phyloP scores from a whole-genome alignment of 1,140 invertebrate genomes.

The Drosophila athabasca region DNA sequence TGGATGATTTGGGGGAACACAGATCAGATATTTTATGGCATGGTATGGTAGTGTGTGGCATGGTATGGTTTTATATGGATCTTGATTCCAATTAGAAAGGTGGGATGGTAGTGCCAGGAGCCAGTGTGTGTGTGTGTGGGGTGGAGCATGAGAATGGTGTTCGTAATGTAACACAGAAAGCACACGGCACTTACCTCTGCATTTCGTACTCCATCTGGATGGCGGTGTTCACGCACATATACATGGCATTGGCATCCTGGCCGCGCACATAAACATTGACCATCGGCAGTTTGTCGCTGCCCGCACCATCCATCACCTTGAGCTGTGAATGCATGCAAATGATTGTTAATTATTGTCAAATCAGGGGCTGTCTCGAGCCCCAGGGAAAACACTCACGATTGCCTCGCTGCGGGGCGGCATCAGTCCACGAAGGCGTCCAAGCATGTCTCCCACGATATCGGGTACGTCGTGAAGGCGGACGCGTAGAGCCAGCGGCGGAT shows the following conservation, averaged over 20 bases:
- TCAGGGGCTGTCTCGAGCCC: background rate
- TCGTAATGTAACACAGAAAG: slow-evolving; percentile 11
- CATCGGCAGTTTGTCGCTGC: slow-evolving; percentile 50
- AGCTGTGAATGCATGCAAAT: slow-evolving; percentile 35
- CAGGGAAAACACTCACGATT: slow-evolving; percentile 47
- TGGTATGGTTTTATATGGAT: background rate
- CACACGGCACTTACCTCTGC: slow-evolving; percentile 56
- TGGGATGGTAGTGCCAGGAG: slow-evolving; percentile 3
- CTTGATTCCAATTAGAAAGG: slow-evolving; percentile 9
- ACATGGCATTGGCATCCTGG: slow-evolving; percentile 49
- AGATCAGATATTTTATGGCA: slow-evolving; percentile 17
- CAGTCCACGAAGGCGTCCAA: slow-evolving; percentile 60
- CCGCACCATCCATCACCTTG: slow-evolving; percentile 56
- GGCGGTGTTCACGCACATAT: slow-evolving; percentile 70
- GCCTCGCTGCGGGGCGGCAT: slow-evolving; percentile 66
- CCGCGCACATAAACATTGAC: slow-evolving; percentile 69
- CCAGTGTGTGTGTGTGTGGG: no score
- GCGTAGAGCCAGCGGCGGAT: slow-evolving; percentile 68
- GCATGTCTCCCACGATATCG: slow-evolving; percentile 57
- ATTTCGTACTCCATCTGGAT: slow-evolving; percentile 76
- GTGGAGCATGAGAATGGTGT: slow-evolving; percentile 18
- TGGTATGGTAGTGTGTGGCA: background rate
- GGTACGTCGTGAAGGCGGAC: slow-evolving; percentile 75
- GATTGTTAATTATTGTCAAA: background rate
- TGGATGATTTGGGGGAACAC: slow-evolving; percentile 53